Conservation (phyloP, 2,113 vertebrate genomes). For the Silurus glanis region DNA sequence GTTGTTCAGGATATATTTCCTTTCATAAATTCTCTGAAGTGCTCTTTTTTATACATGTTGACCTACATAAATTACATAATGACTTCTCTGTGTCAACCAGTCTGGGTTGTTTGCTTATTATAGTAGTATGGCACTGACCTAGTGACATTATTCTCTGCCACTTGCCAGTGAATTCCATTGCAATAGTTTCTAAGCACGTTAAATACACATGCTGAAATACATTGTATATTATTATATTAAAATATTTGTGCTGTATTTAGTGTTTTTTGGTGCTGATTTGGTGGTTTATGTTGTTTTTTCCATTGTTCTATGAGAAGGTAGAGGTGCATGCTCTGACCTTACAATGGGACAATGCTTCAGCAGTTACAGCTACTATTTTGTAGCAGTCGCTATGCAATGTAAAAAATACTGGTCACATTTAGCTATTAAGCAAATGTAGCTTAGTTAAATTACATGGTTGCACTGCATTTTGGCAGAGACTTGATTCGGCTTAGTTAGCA, state of each 20-base stretch:
- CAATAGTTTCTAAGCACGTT: conserved; percentile 7
- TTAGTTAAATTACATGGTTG: neutral
- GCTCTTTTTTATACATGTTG: neutral
- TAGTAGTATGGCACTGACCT: conserved; percentile 23
- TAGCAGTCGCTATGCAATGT: neutral
- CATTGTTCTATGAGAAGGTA: neutral
- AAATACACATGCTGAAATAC: neutral
- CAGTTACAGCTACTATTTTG: neutral
- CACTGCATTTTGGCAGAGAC: neutral
- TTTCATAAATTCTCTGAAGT: neutral
- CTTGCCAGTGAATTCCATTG: conserved; percentile 24
- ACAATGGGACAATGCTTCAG: neutral
- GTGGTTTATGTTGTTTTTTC: neutral
- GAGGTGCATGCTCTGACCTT: neutral
- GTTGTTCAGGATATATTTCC: neutral
- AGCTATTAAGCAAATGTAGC: neutral
- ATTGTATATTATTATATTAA: neutral
- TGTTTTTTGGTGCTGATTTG: neutral
- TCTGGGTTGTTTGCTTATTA: conserved; percentile 7
- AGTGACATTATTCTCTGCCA: conserved; percentile 34
- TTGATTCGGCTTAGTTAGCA: neutral
- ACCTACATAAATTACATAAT: conserved; percentile 3
- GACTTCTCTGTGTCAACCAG: neutral
- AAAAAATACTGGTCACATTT: neutral
- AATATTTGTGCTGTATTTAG: neutral